Percentiles rank a stretch among this genome's conserved stretches.
Evolutionary conservation across 2,113 vertebrate species (phyloP).

Genomic region (Muntiacus muntjak): DNA sequence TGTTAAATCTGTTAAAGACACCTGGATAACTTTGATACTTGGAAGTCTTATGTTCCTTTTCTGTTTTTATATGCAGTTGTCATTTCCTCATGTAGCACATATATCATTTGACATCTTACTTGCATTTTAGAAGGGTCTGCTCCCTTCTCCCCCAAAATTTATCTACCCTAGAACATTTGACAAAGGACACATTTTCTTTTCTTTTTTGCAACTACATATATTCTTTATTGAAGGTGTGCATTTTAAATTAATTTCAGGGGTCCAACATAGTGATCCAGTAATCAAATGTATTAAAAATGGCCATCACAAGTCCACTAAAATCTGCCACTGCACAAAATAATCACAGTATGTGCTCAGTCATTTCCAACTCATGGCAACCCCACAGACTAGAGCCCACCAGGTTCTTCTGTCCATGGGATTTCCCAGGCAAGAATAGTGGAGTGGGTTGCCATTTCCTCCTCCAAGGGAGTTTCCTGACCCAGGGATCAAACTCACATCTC

Average conservation of each 20-base stretch:
- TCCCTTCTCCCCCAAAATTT: not conserved
- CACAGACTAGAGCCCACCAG: not conserved
- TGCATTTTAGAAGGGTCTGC: not conserved
- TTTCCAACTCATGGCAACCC: not conserved
- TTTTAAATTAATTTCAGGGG: not conserved
- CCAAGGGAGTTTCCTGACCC: not conserved
- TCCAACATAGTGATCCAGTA: not conserved
- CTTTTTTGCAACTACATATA: not conserved
- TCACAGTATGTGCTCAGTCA: not conserved
- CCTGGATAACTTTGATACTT: not conserved
- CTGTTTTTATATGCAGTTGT: not conserved
- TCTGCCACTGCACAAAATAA: not conserved
- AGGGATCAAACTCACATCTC: not conserved
- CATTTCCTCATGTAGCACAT: not conserved
- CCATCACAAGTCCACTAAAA: not conserved
- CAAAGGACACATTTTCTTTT: not conserved
- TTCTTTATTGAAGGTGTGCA: not conserved
- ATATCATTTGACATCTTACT: not conserved
- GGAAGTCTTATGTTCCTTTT: not conserved
- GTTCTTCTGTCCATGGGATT: not conserved
- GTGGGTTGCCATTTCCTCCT: not conserved
- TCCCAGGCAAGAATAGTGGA: not conserved
- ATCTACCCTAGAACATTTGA: not conserved
- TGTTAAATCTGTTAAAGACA: not conserved
- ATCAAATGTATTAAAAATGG: not conserved